A percentile compares a stretch with the other conserved stretches of the same genome.
These are phyloP conservation scores for Serranus cabrilla DNA, from an alignment of 2,797 vertebrate genomes.

Conservation along the genomic window DNA sequence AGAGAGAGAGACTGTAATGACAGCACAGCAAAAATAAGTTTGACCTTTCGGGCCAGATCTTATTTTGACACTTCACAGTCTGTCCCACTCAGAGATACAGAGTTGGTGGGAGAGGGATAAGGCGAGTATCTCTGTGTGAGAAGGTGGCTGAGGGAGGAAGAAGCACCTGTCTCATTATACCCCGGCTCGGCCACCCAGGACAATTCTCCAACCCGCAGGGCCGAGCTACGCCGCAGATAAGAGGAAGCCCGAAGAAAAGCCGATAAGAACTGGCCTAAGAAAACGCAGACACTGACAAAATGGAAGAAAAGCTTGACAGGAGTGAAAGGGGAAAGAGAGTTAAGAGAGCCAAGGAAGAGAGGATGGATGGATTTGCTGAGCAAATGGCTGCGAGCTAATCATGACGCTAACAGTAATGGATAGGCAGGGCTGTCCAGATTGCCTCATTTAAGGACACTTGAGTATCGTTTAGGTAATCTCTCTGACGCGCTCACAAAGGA, in stretches of 20 bases:
- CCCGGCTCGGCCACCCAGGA: constrained; percentile 50
- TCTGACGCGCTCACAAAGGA: constrained; percentile 44
- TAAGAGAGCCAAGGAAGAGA: constrained; percentile 22
- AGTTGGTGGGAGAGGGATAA: constrained; percentile 30
- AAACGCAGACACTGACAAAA: constrained; percentile 65
- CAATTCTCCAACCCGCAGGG: constrained; percentile 40
- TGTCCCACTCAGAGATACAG: constrained; percentile 31
- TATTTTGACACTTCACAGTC: constrained; percentile 48
- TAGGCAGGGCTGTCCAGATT: constrained; percentile 59
- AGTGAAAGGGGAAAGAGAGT: constrained; percentile 26
- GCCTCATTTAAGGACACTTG: constrained; percentile 71
- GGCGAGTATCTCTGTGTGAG: constrained; percentile 40
- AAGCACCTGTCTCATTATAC: constrained; percentile 58
- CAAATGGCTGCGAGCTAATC: constrained; percentile 73
- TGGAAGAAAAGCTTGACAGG: constrained; percentile 44
- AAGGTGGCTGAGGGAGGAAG: constrained; percentile 43
- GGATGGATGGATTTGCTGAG: constrained; percentile 59
- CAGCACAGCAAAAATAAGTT: constrained; percentile 52
- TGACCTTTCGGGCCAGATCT: constrained; percentile 59
- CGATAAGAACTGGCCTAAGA: constrained; percentile 61
- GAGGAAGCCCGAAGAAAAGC: constrained; percentile 44
- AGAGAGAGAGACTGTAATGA: constrained; percentile 25
- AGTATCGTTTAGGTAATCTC: constrained; percentile 71
- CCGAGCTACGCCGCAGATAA: constrained; percentile 54
- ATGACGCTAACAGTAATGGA: constrained; percentile 71